Evolutionary conservation across 2,888 invertebrate species (phyloP).

Genomic region (Meteorus cinctellus): DNA sequence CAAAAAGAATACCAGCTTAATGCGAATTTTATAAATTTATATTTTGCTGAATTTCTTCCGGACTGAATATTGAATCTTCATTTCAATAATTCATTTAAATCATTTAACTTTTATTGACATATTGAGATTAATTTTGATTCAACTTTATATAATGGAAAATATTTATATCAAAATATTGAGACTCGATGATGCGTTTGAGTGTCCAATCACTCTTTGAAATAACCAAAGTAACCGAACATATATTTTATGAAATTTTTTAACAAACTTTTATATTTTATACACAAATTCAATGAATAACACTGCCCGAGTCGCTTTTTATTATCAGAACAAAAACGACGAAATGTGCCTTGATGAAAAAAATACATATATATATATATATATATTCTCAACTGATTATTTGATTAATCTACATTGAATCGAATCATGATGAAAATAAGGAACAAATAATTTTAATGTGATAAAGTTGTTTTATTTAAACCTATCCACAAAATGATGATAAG

Average conservation of each 20-base stretch:
- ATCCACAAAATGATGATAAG: neutral
- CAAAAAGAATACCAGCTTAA: conserved; percentile 75
- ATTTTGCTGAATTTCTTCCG: conserved; percentile 13
- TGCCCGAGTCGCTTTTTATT: neutral
- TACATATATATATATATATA: neutral
- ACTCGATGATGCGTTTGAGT: neutral
- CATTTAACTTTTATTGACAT: neutral
- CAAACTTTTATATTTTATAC: conserved; percentile 23
- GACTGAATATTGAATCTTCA: conserved; percentile 39
- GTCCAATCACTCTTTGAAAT: conserved; percentile 23
- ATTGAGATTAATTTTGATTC: conserved; percentile 1
- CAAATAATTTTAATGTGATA: conserved; percentile 21
- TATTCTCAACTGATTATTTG: neutral
- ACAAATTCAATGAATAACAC: neutral
- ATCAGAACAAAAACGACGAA: neutral
- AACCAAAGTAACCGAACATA: conserved; percentile 38
- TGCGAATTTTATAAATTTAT: conserved; percentile 49
- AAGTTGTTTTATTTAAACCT: conserved; percentile 3
- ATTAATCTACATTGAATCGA: neutral
- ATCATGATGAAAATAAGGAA: conserved; percentile 22
- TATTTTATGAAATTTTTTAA: conserved; percentile 27
- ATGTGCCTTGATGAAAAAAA: neutral
- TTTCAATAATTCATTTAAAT: conserved; percentile 31
- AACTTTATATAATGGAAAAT: neutral
- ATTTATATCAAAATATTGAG: neutral